These are phyloP conservation scores for Ctenodactylus gundi DNA, from an alignment of 2,113 vertebrate species.

Conservation along the genomic window DNA sequence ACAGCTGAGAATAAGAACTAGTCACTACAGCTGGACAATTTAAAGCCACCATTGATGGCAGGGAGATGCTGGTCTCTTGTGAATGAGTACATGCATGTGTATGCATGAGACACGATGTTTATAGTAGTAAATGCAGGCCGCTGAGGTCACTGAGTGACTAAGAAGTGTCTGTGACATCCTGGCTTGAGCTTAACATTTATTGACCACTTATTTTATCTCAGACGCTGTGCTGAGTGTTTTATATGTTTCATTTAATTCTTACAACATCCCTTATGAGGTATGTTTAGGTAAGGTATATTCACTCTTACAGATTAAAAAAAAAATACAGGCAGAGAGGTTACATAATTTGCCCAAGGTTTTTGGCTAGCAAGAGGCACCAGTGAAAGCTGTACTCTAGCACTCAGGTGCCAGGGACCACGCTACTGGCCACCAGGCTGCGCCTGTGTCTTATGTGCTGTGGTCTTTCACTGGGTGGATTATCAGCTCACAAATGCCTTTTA, in stretches of 20 bases:
- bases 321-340: neutral
- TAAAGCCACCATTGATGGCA: neutral
- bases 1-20: slow-evolving; percentile 47
- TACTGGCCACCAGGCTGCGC: neutral
- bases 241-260: slow-evolving; percentile 13
- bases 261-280: neutral
- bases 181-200: neutral
- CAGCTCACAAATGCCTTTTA: neutral
- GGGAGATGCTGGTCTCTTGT: neutral
- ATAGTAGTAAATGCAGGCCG: neutral
- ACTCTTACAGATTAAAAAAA: neutral
- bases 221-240: neutral
- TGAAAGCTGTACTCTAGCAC: neutral
- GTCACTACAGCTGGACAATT: slow-evolving; percentile 19
- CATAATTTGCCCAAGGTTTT: neutral
- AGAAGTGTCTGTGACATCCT: neutral
- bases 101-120: neutral
- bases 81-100: neutral
- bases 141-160: neutral
- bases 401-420: neutral
- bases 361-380: neutral
- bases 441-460: neutral
- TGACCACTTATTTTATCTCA: neutral
- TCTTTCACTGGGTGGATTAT: neutral
- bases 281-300: neutral